Percentiles rank a stretch among this genome's conserved stretches.
Conservation (phyloP, 2,888 invertebrate genomes). For the Bombylius major region DNA sequence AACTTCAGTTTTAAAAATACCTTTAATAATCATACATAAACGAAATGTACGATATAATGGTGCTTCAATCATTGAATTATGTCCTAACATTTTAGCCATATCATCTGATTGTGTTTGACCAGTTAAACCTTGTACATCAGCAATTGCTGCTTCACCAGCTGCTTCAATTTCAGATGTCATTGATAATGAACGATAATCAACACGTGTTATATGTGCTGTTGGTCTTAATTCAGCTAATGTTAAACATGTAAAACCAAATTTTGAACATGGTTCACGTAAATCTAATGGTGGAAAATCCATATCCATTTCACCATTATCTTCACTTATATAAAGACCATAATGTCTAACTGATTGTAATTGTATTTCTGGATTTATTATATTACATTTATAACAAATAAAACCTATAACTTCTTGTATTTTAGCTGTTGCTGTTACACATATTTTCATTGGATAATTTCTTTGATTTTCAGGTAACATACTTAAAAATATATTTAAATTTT, state of each 20-base stretch:
- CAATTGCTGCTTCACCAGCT: slow-evolving; percentile 24
- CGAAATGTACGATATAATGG: slow-evolving; percentile 74
- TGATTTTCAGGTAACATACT: slow-evolving; percentile 73
- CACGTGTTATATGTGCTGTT: slow-evolving; percentile 25
- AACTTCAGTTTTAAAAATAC: slow-evolving; percentile 70
- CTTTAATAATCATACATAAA: slow-evolving; percentile 65
- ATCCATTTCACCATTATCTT: slow-evolving; percentile 85
- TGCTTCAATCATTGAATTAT: slow-evolving; percentile 71
- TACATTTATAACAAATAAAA: slow-evolving; percentile 75
- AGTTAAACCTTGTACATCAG: slow-evolving; percentile 31
- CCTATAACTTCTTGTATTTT: slow-evolving; percentile 87
- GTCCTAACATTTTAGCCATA: slow-evolving; percentile 54
- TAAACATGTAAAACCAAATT: slow-evolving; percentile 82
- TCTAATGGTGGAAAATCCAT: slow-evolving; percentile 87
- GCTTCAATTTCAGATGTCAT: slow-evolving; percentile 38
- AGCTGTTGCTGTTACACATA: slow-evolving; percentile 69
- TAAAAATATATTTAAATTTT: slow-evolving; percentile 80
- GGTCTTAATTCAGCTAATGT: slow-evolving; percentile 65
- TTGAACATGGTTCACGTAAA: slow-evolving; percentile 74
- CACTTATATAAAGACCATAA: slow-evolving; percentile 86
- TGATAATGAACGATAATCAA: slow-evolving; percentile 31
- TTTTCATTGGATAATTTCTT: slow-evolving; percentile 69
- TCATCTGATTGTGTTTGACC: slow-evolving; percentile 36
- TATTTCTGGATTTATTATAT: slow-evolving; percentile 51
- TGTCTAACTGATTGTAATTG: slow-evolving; percentile 49